phyloP scores from a whole-genome alignment of 2,797 vertebrate species.

The Miichthys miiuy region DNA sequence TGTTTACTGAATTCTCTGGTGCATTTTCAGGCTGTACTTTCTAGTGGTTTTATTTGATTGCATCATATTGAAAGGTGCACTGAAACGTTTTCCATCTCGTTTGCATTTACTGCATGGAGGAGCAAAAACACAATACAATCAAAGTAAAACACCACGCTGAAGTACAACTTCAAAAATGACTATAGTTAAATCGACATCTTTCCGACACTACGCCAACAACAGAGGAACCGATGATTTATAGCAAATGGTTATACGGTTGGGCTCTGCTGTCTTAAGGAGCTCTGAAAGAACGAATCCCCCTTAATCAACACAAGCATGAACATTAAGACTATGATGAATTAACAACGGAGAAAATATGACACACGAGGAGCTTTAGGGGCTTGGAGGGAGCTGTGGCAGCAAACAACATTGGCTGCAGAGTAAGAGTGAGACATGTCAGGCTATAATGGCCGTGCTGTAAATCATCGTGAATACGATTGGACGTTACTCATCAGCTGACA shows the following conservation, averaged over 20 bases:
- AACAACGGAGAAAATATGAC: background rate
- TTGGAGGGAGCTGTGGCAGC: background rate
- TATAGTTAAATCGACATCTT: background rate
- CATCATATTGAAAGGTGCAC: background rate
- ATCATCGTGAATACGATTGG: conserved; percentile 1
- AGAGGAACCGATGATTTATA: background rate
- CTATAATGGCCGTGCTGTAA: background rate
- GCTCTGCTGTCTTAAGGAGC: background rate
- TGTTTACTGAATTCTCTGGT: background rate
- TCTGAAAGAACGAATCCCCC: background rate
- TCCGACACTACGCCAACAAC: background rate
- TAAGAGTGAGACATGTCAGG: background rate
- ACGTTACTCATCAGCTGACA: background rate
- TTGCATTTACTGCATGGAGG: background rate
- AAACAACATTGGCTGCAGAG: background rate
- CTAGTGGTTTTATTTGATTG: background rate
- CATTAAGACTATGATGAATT: background rate
- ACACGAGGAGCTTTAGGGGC: background rate
- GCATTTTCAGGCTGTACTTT: background rate
- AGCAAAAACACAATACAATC: background rate
- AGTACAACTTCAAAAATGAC: background rate
- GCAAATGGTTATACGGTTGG: background rate
- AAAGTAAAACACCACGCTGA: background rate
- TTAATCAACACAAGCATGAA: background rate
- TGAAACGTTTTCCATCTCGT: background rate